These are phyloP conservation scores for Alfaro cultratus DNA, from an alignment of 2,797 vertebrate genomes.

Conservation along the genomic window DNA sequence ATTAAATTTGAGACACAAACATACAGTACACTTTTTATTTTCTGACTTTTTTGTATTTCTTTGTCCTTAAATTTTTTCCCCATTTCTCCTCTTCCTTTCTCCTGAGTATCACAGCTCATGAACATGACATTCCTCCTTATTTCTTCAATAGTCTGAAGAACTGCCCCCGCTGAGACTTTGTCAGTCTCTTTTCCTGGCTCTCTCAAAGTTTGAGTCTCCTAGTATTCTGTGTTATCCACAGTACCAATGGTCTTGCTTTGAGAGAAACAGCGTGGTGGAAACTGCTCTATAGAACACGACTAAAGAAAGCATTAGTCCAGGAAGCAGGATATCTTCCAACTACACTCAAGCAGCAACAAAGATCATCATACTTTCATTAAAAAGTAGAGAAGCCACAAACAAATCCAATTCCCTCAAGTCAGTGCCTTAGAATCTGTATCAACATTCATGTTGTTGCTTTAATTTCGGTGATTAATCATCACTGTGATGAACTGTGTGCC, in stretches of 20 bases:
- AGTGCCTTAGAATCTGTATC: not conserved
- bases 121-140: conserved; percentile 50
- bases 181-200: conserved; percentile 35
- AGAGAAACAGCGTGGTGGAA: conserved; percentile 19
- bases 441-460: not conserved
- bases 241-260: conserved; percentile 38
- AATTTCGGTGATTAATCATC: not conserved
- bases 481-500: not conserved
- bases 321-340: not conserved
- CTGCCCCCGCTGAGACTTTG: conserved; percentile 41
- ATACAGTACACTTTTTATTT: not conserved
- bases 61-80: not conserved
- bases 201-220: conserved; percentile 21
- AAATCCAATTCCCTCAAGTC: not conserved
- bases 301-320: not conserved
- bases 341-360: not conserved
- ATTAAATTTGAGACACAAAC: not conserved
- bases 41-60: not conserved
- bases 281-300: conserved; percentile 10
- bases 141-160: conserved; percentile 46
- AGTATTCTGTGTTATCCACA: conserved; percentile 26
- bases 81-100: not conserved
- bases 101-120: conserved; percentile 19
- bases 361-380: not conserved
- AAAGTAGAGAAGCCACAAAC: not conserved